Evolutionary conservation across 2,888 invertebrate species (phyloP).

Genomic region (Achlya flavicornis): DNA sequence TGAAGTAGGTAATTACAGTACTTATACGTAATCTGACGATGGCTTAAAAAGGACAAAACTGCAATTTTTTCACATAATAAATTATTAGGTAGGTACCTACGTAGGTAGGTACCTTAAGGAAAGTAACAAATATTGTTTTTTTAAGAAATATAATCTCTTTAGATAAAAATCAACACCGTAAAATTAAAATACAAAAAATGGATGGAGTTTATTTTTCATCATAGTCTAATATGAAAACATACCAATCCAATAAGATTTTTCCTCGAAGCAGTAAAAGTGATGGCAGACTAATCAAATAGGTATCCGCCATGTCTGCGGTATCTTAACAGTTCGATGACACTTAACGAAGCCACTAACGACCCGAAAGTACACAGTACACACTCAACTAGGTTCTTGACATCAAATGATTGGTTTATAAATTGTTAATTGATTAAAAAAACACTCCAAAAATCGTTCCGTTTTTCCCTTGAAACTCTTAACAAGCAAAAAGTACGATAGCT

Average conservation of each 20-base stretch:
- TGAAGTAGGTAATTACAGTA: too few relatives aligned
- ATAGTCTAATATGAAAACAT: neutral
- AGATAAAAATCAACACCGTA: too few relatives aligned
- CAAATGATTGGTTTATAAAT: conserved; percentile 11
- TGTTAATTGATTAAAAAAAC: conserved; percentile 16
- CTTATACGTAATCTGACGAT: too few relatives aligned
- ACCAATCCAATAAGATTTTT: neutral
- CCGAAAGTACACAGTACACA: neutral
- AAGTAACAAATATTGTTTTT: too few relatives aligned
- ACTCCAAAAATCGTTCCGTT: conserved; percentile 9
- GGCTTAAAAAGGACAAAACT: too few relatives aligned
- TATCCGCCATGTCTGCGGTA: neutral
- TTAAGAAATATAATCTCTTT: too few relatives aligned
- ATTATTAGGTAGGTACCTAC: too few relatives aligned
- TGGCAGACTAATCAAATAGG: conserved; percentile 9
- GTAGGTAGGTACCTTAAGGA: too few relatives aligned
- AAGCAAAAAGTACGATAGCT: conserved; percentile 51
- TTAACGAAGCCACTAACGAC: neutral
- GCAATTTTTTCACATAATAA: too few relatives aligned
- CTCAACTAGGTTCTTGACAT: conserved; percentile 9
- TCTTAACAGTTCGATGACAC: conserved; percentile 12
- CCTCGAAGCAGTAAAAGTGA: neutral
- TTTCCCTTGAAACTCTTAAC: conserved; percentile 30
- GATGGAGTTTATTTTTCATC: neutral
- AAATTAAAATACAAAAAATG: too few relatives aligned